Base-by-base conservation (phyloP, 2,888 invertebrate genomes). In the Drosophila setosimentum region DNA sequence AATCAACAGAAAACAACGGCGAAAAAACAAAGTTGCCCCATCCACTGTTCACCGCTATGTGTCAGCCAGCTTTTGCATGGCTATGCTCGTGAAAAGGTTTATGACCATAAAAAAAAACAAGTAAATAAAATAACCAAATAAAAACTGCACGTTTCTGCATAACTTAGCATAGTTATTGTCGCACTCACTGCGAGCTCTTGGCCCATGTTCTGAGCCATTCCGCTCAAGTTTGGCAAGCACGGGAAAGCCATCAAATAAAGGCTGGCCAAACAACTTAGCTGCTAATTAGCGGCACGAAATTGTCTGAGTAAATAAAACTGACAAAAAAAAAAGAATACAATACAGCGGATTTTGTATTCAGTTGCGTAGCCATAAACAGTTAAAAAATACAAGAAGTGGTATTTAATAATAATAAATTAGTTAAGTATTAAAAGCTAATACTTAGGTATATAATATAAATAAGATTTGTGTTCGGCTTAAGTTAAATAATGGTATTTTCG, bases 101-200 rank as follows among this genome's bases (percentile, higher is more conserved):
- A 79, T 55, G 78, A 66, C 70, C 81, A 81, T 68, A 24, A 24
- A 16, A 42, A 40, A 21, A 21, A 45, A 24, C 18, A 45, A 45
- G 45, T 45, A 45, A 45, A 45, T 45, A 24, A 68, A 64, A 65
- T 60, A 66, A 62, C 76, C 78, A 76, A 76, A 69, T 53, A 62
- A 72, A 80, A 78, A 82, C 71, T 78, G 80, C 79, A 82, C 82
- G 80, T 82, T 80, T 80, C 75, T 71, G 82, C 80, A 79, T 80
- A 82, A 80, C 67, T 80, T 80, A 72, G 59, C 81, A 77, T 62
- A 61, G 68, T 76, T 60, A 59, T 60, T 62, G 60, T 60, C 55
- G 37, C 42, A 32, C 35, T 55, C 40, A 35, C 42, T 54, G 30
- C 8, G 42, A 57, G 42, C 35, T 50, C 32, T 59, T 58, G 51